Conservation (phyloP, 2,113 vertebrate genomes). For the Greenwoodochromis staneri region DNA sequence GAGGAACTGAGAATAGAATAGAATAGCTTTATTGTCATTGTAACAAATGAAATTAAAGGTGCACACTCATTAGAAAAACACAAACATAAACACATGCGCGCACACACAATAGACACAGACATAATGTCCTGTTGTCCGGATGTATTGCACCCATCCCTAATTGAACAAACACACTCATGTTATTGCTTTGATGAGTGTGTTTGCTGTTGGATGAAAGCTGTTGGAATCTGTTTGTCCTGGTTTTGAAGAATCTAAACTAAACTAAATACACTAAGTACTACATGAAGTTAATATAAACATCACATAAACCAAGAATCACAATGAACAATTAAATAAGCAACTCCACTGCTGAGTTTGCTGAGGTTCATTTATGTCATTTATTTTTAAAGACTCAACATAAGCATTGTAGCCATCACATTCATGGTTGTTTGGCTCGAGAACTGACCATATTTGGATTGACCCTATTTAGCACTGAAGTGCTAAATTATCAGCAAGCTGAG, state of each 20-base stretch:
- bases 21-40: not conserved
- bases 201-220: not conserved
- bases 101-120: not conserved
- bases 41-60: not conserved
- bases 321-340: not conserved
- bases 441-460: not conserved
- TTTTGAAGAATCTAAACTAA: not conserved
- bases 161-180: rapidly evolving
- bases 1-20: not conserved
- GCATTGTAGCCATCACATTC: not conserved
- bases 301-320: not conserved
- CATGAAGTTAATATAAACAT: rapidly evolving
- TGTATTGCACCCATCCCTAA: not conserved
- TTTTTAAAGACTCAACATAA: not conserved
- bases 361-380: not conserved
- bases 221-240: not conserved
- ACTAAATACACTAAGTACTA: not conserved
- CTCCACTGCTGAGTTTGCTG: not conserved
- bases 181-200: not conserved
- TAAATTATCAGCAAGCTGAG: not conserved
- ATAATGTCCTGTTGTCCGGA: rapidly evolving
- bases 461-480: not conserved
- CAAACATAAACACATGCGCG: not conserved
- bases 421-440: not conserved
- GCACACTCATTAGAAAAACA: not conserved